A percentile compares a stretch with the other conserved stretches of the same genome.
phyloP scores from a whole-genome alignment of 1,140 invertebrate genomes.

The Belonocnema kinseyi region DNA sequence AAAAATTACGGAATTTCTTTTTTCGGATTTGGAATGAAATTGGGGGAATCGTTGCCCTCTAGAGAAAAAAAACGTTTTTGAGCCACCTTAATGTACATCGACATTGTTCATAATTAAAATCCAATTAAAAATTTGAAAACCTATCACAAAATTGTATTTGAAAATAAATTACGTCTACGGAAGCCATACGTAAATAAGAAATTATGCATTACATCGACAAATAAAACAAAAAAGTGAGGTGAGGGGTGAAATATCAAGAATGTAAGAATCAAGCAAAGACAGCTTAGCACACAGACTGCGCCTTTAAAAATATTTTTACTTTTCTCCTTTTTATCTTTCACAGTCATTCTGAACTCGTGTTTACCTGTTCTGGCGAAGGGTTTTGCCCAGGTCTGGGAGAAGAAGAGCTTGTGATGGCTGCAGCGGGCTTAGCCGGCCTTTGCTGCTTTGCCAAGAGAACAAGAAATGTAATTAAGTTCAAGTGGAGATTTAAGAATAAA shows the following conservation, averaged over 20 bases:
- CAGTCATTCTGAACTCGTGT: constrained; percentile 59
- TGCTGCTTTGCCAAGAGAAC: constrained; percentile 75
- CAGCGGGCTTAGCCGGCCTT: constrained; percentile 78
- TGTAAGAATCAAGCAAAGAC: constrained; percentile 48
- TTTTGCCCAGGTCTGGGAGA: constrained; percentile 77
- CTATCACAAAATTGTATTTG: neutral
- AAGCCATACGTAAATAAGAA: neutral
- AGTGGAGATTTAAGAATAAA: constrained; percentile 33
- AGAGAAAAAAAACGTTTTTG: no score
- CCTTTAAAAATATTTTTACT: constrained; percentile 38
- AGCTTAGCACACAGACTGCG: constrained; percentile 37
- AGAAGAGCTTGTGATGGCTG: constrained; percentile 76
- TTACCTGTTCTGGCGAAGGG: constrained; percentile 80
- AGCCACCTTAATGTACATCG: no score
- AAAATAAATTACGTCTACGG: neutral
- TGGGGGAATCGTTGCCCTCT: no score
- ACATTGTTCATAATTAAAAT: no score
- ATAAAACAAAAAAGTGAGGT: constrained; percentile 45
- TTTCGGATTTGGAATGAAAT: no score
- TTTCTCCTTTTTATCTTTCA: constrained; percentile 40
- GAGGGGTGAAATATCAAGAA: constrained; percentile 45
- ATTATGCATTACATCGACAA: neutral
- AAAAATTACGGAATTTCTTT: no score
- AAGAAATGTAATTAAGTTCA: constrained; percentile 72
- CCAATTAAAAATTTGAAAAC: neutral